Base-by-base conservation (phyloP, 2,113 vertebrate species). In the Lathamus discolor region DNA sequence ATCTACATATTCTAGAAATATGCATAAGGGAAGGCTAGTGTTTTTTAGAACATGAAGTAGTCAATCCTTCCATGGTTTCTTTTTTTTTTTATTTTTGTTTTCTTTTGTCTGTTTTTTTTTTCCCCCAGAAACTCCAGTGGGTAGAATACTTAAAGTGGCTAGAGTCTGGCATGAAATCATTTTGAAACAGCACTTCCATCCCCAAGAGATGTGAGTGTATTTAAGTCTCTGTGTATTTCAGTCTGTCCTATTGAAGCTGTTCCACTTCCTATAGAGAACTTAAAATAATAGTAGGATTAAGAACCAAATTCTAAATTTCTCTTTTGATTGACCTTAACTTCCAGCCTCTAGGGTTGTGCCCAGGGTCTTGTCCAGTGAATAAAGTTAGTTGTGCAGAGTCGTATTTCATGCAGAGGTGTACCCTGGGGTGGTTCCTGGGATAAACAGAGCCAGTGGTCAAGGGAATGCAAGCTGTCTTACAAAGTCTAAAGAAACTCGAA, bases 61-160 rank as follows among this genome's bases (percentile, higher is more conserved):
- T 66, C 55, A 66, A 78, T 55, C 9, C 5, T 88, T 70, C 33
- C 9, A 17, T 22, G 31, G 19, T 43, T 4, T n/a, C 18, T 4
- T 29, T 24, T 28, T 68, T 46, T 31, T 8, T 13, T 0, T 28
- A 37, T 17, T 6, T 28, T 28, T 27, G 19, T 46, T 46, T 46
- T 46, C 46, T 46, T 46, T 11, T 54, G 17, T 31, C 28, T 54
- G 28, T 54, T 54, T 31, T 55, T 18, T 31, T 31, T 31, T 11
- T 11, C 20, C 20, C 22, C 8, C 10, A 1, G 13, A 70, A 22
- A 9, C 2, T 4, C 33, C 41, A 55, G 1, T 5, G 6, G 19
- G 13, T 52, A 59, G 24, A 84, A 82, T 25, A 20, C 9, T 89
- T 55, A 28, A 9, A 87, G 16, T 48, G 23, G 8, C 10, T 52